Base-by-base conservation (phyloP, 2,888 invertebrate species). In the Mellilla xanthometata region DNA sequence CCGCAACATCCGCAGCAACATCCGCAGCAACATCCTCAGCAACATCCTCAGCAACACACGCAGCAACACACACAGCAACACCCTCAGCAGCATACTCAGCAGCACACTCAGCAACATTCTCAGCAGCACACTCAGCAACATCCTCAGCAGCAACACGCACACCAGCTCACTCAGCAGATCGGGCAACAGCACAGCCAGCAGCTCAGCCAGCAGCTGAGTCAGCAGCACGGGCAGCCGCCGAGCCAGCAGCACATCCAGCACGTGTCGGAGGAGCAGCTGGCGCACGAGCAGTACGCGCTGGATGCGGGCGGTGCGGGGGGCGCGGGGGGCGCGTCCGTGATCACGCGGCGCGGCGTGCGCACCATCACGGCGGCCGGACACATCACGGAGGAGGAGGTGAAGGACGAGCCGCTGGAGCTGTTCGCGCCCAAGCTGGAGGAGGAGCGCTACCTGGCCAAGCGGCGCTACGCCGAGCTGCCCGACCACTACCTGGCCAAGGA, bases 351-450 rank as follows among this genome's bases (percentile, higher is more conserved):
- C 40, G 86, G 88, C 49, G 82, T 91, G 34, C 84, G 92, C 34
- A 92, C 92, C 19, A 93, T 93, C 62, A 92, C 92, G 12, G 85
- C 92, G 6, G 87, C 92, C 29, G 92, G 92, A 2, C 92, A 92
- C 65, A 92, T 92, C 48, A 91, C 88, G 36, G 86, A 84, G 36
- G 82, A 80, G 5, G 79, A 79, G 30, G 81, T 84, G 11, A 87
- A 89, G 56, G 81, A 84, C 57, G 87, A 88, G 58, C 81, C 85
- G 15, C 3, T 3, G 36, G 59, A 69, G 30, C 76, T 77, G 41
- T 78, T 77, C 46, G 65, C 66, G 11, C 67, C 76, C 33, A 76
- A 80, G 50, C 53, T 72, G 15, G 78, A 76, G 60, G 63, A 70
- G 26, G 67, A 73, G 65, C 60, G 67, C 15, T 15, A 15, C 15